Evolutionary conservation across 1,140 invertebrate genomes (phyloP), one percentile per base, ranked within the genome.

Genomic region (Lethocerus indicus): DNA sequence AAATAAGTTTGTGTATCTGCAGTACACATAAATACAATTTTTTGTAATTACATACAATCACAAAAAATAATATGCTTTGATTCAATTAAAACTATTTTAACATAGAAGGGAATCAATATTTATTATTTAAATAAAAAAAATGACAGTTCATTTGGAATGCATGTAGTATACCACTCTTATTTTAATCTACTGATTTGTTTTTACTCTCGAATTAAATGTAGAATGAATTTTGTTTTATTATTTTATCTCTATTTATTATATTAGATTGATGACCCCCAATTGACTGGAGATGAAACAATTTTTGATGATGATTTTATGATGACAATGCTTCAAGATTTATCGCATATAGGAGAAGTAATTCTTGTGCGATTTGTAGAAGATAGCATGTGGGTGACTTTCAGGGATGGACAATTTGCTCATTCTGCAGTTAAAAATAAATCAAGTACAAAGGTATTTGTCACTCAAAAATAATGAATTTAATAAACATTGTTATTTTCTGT

Each of bases 351-450:
- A 6, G 85, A 90, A 64, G 82, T 90, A 0, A 83, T 91, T 36
- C 68, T 94, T 14, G 83, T 83, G 18, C 78, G 90, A 53, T 92
- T 91, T 69, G 79, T 91, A n/a, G 84, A 88, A 37, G 71, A 78
- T 53, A 81, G 81, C 6, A 79, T 94, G 64, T 88, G 85, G 78
- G 75, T 94, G 12, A 92, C 87, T 1, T 95, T 92, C 61, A 71
- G 81, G 56, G 83, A 87, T 59, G 87, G 88, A 0, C 78, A 84
- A 57, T 78, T 76, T 52, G 88, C 89, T 28, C 59, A 94, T 1
- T 75, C 78, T 44, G 87, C 88, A 7, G 73, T 71, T 1, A 64
- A 72, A 28, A 72, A 74, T 9, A 32, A 32, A 16, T 32, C 29
- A 32, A 9, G 16, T 32, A 32, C 16, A 16, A 16, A 32, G 29